phyloP scores from a whole-genome alignment of 2,888 invertebrate species.

The Ochropleura leucogaster region DNA sequence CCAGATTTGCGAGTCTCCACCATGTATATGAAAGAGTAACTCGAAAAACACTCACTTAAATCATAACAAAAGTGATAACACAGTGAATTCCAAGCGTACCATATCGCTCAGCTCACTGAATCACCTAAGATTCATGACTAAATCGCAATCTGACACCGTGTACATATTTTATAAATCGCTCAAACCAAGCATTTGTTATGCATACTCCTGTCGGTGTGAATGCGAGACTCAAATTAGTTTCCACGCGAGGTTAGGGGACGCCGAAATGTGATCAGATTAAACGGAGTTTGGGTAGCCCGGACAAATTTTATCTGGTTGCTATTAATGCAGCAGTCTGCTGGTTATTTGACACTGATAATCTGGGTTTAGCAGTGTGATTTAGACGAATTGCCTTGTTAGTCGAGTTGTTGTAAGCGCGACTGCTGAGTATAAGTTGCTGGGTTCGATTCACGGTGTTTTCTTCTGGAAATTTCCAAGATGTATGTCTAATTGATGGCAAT shows the following conservation, averaged over 20 bases:
- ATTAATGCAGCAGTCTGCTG: constrained; percentile 35
- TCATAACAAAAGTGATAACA: constrained; percentile 20
- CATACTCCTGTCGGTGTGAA: constrained; percentile 74
- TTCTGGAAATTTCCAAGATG: no score
- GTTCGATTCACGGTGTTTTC: no score
- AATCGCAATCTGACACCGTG: constrained; percentile 80
- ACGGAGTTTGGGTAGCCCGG: constrained; percentile 55
- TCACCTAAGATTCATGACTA: constrained; percentile 74
- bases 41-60: neutral
- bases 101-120: constrained; percentile 31
- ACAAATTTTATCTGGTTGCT: constrained; percentile 60
- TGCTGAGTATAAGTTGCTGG: no score
- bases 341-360: constrained; percentile 28
- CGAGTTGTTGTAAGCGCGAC: no score
- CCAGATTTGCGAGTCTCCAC: neutral
- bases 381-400: neutral
- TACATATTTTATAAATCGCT: constrained; percentile 87
- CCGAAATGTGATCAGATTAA: constrained; percentile 71
- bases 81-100: constrained; percentile 15
- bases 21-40: neutral
- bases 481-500: no score
- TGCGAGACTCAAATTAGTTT: constrained; percentile 79
- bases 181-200: constrained; percentile 81
- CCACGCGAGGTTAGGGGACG: constrained; percentile 65
- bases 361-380: constrained; percentile 4